A percentile compares a stretch with the other conserved stretches of the same genome.
Evolutionary conservation across 2,888 invertebrate genomes (phyloP).

Genomic region (Tridacna gigas): DNA sequence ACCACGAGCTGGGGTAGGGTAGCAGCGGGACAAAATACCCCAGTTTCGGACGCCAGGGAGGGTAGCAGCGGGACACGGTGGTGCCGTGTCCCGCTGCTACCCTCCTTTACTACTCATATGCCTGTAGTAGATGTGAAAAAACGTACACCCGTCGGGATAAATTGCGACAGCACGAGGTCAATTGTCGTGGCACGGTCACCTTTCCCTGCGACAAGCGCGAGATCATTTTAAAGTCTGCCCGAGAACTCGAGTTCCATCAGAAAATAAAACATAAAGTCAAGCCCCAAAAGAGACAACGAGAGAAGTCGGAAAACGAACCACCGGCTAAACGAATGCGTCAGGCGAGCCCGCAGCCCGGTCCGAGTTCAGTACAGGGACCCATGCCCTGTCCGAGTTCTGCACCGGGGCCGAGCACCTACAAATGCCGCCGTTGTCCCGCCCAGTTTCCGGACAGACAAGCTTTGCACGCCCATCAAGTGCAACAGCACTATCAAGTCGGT

Average conservation of each 20-base stretch:
- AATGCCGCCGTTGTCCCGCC: slow-evolving; percentile 27
- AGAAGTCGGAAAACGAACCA: slow-evolving; percentile 1
- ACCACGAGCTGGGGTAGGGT: too few relatives aligned
- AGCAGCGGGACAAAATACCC: too few relatives aligned
- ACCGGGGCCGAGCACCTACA: slow-evolving; percentile 22
- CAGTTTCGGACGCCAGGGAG: too few relatives aligned
- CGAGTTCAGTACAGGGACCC: not conserved
- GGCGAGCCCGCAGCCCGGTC: not conserved
- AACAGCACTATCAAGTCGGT: slow-evolving; percentile 24
- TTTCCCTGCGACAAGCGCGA: slow-evolving; percentile 27
- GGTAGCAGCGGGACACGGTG: too few relatives aligned
- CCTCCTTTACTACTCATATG: too few relatives aligned
- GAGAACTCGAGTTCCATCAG: slow-evolving; percentile 32
- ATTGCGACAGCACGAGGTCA: slow-evolving; percentile 5
- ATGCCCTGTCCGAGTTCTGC: not conserved
- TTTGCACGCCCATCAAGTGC: slow-evolving; percentile 20
- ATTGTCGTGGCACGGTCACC: slow-evolving; percentile 7
- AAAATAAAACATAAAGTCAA: slow-evolving; percentile 33
- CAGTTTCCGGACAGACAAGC: slow-evolving; percentile 29
- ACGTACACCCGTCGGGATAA: not conserved
- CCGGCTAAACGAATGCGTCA: not conserved
- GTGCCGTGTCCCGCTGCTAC: too few relatives aligned
- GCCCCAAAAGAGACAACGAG: not conserved
- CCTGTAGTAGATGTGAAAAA: too few relatives aligned
- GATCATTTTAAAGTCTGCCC: slow-evolving; percentile 16